Percentiles rank a stretch among this genome's conserved stretches.
Conservation (phyloP, 2,888 invertebrate species). For the Oegoconia quadripuncta region DNA sequence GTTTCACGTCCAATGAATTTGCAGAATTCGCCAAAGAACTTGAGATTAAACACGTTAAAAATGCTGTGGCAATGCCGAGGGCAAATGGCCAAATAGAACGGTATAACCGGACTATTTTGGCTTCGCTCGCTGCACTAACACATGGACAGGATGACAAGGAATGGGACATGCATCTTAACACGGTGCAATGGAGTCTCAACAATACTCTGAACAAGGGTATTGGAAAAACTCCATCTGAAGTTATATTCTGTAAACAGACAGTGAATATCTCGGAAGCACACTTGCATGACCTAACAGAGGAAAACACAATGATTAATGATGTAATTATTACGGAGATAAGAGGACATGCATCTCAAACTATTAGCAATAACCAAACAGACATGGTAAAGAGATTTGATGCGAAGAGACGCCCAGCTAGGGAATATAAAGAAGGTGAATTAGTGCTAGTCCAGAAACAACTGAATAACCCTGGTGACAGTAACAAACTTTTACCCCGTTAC, state of each 20-base stretch:
- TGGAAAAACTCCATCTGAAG: neutral
- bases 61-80: constrained; percentile 1
- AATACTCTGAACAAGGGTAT: constrained; percentile 10
- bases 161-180: constrained; percentile 7
- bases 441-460: constrained; percentile 14
- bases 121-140: constrained; percentile 1
- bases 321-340: neutral
- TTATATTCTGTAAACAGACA: neutral
- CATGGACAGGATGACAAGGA: constrained; percentile 1
- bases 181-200: constrained; percentile 19
- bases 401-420: neutral
- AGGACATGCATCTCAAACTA: neutral
- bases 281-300: too few relatives aligned
- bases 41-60: constrained; percentile 13
- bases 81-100: constrained; percentile 4
- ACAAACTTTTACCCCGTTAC: constrained; percentile 15
- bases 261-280: neutral
- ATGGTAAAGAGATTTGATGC: neutral
- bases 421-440: neutral
- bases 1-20: constrained; percentile 16
- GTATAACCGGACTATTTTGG: constrained; percentile 7
- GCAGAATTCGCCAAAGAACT: constrained; percentile 11
- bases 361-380: neutral
- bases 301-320: neutral
- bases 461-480: constrained; percentile 10